phyloP scores from a whole-genome alignment of 2,113 vertebrate genomes.

The Scomber colias region DNA sequence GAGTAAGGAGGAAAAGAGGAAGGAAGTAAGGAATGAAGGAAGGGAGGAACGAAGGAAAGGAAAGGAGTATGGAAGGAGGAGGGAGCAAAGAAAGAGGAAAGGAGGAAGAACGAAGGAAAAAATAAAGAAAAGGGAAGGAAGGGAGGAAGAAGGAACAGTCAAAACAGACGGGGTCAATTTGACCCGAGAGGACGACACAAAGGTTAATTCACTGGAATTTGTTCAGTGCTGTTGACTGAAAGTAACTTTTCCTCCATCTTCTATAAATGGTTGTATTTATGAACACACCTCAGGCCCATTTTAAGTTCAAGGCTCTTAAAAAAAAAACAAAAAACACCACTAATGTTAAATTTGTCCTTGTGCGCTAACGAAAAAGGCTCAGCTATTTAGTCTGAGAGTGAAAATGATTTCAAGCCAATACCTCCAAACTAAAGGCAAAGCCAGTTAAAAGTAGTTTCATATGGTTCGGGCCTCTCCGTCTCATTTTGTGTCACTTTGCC shows the following conservation, averaged over 20 bases:
- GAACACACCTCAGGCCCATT: slow-evolving; percentile 6
- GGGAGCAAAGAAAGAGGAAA: no score
- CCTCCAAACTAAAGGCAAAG: slow-evolving; percentile 37
- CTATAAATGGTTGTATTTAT: slow-evolving; percentile 15
- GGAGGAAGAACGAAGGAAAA: no score
- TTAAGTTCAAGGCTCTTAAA: slow-evolving; percentile 33
- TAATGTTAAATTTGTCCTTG: slow-evolving; percentile 43
- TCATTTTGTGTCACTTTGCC: slow-evolving; percentile 41
- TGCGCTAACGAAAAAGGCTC: slow-evolving; percentile 6
- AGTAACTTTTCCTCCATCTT: not conserved
- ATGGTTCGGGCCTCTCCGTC: not conserved
- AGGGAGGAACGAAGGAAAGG: no score
- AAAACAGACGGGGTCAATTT: no score
- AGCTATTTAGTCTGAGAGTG: slow-evolving; percentile 7
- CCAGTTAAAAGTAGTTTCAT: slow-evolving; percentile 15
- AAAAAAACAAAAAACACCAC: slow-evolving; percentile 26
- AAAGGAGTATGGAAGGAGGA: no score
- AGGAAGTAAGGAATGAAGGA: no score
- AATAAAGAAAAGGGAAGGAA: no score
- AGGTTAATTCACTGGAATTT: no score
- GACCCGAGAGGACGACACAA: no score
- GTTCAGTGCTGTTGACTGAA: not conserved
- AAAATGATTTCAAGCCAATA: slow-evolving; percentile 27
- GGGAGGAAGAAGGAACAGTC: no score
- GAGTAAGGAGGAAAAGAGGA: no score